Conservation (phyloP, 2,888 invertebrate species). For the Coleophora flavipennella region DNA sequence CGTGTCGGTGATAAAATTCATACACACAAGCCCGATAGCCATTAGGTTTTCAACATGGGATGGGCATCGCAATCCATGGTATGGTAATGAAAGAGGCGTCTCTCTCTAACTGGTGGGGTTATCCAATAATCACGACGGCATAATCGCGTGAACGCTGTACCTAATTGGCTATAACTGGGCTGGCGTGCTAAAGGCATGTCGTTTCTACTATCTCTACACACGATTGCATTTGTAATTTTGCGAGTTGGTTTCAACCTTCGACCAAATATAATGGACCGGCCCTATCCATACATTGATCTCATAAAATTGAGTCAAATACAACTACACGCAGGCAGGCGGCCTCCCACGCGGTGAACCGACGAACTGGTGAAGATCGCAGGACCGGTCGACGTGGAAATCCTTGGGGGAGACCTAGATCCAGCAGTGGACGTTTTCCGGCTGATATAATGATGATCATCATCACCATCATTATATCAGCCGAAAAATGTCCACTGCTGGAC, state of each 20-base stretch:
- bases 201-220: constrained; percentile 22
- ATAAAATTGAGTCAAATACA: no score
- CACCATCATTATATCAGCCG: no score
- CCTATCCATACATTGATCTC: no score
- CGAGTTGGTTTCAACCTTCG: constrained; percentile 27
- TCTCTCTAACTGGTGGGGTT: constrained; percentile 49
- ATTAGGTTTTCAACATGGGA: constrained; percentile 46
- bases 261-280: no score
- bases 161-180: constrained; percentile 62
- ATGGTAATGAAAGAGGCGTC: constrained; percentile 49
- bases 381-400: no score
- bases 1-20: constrained; percentile 32
- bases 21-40: constrained; percentile 25
- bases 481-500: no score
- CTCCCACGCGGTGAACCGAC: no score
- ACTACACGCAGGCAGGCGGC: no score
- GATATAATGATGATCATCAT: no score
- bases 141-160: constrained; percentile 57
- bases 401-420: no score
- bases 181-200: constrained; percentile 39
- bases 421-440: no score
- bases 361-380: no score
- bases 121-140: constrained; percentile 51
- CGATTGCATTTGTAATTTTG: constrained; percentile 34
- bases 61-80: constrained; percentile 44